Base-by-base conservation (phyloP, 1,140 invertebrate genomes). In the Drosophila pseudoananassae region DNA sequence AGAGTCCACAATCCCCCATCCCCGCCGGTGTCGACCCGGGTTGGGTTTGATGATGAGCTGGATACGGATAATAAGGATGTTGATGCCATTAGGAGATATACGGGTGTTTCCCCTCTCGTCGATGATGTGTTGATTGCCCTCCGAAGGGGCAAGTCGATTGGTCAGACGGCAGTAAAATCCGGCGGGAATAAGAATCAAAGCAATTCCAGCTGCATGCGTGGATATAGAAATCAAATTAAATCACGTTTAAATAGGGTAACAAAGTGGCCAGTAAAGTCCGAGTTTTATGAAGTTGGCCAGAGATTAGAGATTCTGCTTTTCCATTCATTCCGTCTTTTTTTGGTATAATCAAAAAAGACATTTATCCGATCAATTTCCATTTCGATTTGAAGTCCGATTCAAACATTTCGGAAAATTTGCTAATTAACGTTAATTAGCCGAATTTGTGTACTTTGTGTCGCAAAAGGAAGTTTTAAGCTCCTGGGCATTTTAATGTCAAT, bases 121-220 rank as follows among this genome's bases (percentile, higher is more conserved):
- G 55, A 63, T 75, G 78, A 78, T 82, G 82, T 87, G 82, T 69
- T 87, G 82, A 87, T 87, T 87, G 82, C 74, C 78, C 31, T 54
- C 46, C 66, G 76, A 31, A 40, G 38, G 51, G 40, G 47, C 70
- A 61, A 75, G 83, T 82, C 78, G 77, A 82, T 76, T 82, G 83
- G 74, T 87, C 78, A 81, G 78, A 60, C 74, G 74, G 77, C 75
- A 82, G 81, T 82, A 78, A 87, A 87, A 87, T 56, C 58, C 68
- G 57, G 58, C 58, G 60, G 53, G 58, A 76, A 69, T 25, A 17
- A 25, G 15, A 52, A 36, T n/a, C 50, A 20, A 14, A 15, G 50
- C 27, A 14, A 23, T 40, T 43, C 25, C 36, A 25, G 23, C 49
- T 69, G 50, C 46, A 50, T 74, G 50, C 54, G 54, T 29, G 76